These are phyloP conservation scores for Ernsta delagoae DNA, from an alignment of 2,888 invertebrate genomes.

Conservation along the genomic window DNA sequence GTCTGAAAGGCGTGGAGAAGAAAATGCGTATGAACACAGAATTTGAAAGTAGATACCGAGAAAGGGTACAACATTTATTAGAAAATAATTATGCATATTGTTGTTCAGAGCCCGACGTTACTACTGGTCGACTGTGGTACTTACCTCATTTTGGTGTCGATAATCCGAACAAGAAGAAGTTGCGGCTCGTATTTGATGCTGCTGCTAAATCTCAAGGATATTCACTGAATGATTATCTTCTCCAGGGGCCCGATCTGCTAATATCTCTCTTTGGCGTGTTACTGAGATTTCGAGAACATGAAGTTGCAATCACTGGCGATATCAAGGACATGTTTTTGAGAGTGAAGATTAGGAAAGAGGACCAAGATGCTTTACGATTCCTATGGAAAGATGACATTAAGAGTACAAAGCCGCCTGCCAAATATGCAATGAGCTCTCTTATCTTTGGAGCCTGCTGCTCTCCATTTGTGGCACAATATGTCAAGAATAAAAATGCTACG, in stretches of 20 bases:
- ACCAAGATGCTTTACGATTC: slow-evolving; percentile 2
- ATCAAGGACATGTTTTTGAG: slow-evolving; percentile 1
- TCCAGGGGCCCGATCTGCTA: neutral
- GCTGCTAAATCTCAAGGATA: neutral
- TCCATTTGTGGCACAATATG: neutral
- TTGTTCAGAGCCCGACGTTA: neutral
- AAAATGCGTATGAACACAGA: neutral
- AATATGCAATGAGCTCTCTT: neutral
- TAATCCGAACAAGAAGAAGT: slow-evolving; percentile 4
- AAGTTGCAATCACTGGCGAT: neutral
- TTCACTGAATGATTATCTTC: neutral
- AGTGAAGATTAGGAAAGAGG: neutral
- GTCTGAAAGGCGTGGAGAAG: slow-evolving; percentile 1
- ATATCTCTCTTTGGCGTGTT: neutral
- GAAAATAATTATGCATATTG: neutral
- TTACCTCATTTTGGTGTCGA: neutral
- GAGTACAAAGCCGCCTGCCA: neutral
- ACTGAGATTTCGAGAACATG: neutral
- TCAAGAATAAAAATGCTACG: neutral
- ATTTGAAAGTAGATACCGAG: neutral
- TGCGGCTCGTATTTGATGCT: slow-evolving; percentile 3
- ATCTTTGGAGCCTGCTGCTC: slow-evolving; percentile 2
- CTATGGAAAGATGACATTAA: neutral
- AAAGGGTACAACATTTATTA: neutral
- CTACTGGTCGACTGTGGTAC: neutral